These are phyloP conservation scores for Cynopterus sphinx DNA, from an alignment of 2,797 vertebrate species.

Conservation along the genomic window DNA sequence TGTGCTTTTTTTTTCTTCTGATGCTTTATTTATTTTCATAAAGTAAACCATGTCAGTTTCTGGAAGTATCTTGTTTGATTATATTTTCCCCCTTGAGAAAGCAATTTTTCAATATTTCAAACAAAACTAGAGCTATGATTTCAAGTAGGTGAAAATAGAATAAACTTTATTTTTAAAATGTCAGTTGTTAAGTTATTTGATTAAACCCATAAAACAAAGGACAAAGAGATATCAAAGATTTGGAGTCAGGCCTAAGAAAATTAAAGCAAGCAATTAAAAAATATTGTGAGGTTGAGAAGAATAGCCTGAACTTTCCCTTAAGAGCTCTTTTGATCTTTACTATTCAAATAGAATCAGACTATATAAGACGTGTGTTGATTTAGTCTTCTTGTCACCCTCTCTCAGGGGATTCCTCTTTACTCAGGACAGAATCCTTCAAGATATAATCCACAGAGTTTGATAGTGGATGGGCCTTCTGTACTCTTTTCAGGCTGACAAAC, in stretches of 20 bases:
- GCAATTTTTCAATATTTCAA: neutral
- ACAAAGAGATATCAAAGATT: conserved; percentile 49
- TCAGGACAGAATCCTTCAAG: neutral
- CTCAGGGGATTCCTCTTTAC: neutral
- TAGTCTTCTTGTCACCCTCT: accelerated
- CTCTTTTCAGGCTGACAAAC: too few relatives aligned
- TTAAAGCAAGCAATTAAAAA: conserved; percentile 60
- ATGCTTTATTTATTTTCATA: conserved; percentile 17
- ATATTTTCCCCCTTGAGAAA: neutral
- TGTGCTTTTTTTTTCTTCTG: neutral
- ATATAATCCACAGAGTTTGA: too few relatives aligned
- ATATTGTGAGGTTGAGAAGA: conserved; percentile 23
- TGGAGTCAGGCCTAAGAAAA: conserved; percentile 35
- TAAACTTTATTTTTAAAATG: conserved; percentile 24
- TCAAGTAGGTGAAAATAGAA: conserved; percentile 49
- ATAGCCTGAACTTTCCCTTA: neutral
- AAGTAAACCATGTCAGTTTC: neutral
- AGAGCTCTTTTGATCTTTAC: conserved; percentile 35
- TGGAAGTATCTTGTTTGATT: neutral
- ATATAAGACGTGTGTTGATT: neutral
- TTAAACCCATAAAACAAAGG: conserved; percentile 11
- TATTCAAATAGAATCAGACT: neutral
- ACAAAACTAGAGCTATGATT: conserved; percentile 39
- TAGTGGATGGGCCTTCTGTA: too few relatives aligned
- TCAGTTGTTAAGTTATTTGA: conserved; percentile 42